Base-by-base conservation (phyloP, 2,888 invertebrate genomes). In the Trachelus iudaicus region DNA sequence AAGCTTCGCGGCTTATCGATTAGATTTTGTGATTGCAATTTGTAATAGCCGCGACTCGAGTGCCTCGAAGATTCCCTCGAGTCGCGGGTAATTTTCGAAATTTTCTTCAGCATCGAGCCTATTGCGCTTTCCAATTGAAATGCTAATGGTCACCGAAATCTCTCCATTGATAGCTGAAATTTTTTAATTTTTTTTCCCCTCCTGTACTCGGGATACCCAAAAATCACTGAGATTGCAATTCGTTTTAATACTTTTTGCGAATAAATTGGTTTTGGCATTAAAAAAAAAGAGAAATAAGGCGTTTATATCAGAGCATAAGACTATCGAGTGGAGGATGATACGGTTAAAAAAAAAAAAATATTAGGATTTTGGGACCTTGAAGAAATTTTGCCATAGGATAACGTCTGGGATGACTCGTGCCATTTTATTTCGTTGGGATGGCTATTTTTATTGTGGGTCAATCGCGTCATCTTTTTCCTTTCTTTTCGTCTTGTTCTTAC, bases 1-100 rank as follows among this genome's bases (percentile, higher is more conserved):
- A 88, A 85, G 83, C 88, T 83, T 86, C 85, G 85, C 83, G 84
- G 85, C 85, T 87, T 86, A 86, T 87, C 86, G 85, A 87, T 83
- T 83, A 81, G 81, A 79, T 81, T 84, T 85, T 86, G 87, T 84
- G 85, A 87, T 85, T 86, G 86, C 85, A 87, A 87, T 87, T 87
- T 84, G 84, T 83, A 87, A 87, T 85, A 86, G 87, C 84, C 83
- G 83, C 69, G 69, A 37, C 34, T 56, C 56, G 73, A 34, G 68
- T 34, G 6, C 30, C 23, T 73, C 30, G 71, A 56, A 9, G 9
- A 9, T 23, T 23, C 9, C 23, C 9, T 3, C 23, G 56, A 56
- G 56, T 56, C 2, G 56, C 23, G 56, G 56, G 9, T 23, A 56
- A 56, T 56, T 56, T 56, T 56, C 23, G 9, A 56, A 56, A 56